These are phyloP conservation scores for Cottoperca gobio DNA, from an alignment of 2,797 vertebrate genomes.

Conservation along the genomic window DNA sequence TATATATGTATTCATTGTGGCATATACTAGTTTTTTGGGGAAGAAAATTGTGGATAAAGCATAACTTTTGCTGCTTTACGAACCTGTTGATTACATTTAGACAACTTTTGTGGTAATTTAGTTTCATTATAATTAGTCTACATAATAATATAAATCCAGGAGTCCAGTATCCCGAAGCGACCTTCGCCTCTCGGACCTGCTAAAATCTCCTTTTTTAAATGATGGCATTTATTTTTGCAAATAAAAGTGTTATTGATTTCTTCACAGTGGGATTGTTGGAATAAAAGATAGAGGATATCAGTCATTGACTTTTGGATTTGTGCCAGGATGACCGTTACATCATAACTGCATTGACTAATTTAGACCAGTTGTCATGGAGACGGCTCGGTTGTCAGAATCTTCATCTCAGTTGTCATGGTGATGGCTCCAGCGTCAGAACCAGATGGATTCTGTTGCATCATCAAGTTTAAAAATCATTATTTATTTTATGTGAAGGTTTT, in stretches of 20 bases:
- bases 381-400: neutral
- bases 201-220: conserved; percentile 1
- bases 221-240: neutral
- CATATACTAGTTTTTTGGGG: too few species aligned
- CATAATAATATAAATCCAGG: neutral
- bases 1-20: too few species aligned
- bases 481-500: neutral
- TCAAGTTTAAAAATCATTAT: neutral
- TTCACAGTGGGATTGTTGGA: too few species aligned
- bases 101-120: too few species aligned
- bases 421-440: neutral
- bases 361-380: conserved; percentile 18
- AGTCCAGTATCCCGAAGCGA: neutral
- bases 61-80: too few species aligned
- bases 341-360: neutral
- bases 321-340: neutral
- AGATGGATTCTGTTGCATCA: neutral
- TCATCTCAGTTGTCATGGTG: conserved; percentile 4
- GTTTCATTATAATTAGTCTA: too few species aligned
- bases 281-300: neutral
- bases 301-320: neutral
- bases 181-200: neutral
- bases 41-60: too few species aligned
- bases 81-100: too few species aligned
- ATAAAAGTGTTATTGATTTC: neutral